Evolutionary conservation across 2,113 vertebrate genomes (phyloP), one percentile per base, ranked within the genome.

Genomic region (Burhinus bistriatus): DNA sequence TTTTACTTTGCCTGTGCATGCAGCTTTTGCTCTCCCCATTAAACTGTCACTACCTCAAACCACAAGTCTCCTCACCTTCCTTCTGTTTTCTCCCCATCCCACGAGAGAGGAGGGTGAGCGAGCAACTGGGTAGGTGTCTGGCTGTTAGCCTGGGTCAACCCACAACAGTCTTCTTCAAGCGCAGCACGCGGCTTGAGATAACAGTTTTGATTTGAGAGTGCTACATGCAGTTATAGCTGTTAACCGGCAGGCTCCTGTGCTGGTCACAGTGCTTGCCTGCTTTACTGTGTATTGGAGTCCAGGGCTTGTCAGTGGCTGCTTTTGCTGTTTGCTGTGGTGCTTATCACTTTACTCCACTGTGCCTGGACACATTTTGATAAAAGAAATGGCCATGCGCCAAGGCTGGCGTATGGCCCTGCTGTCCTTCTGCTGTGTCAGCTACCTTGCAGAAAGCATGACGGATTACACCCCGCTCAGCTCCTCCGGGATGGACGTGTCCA

Each of bases 31-130:
- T 91, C 9, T 51, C 49, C 49, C 49, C 49, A 13, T 51, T 51
- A 51, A 51, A 25, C 12, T 72, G 36, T 11, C 27, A 11, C 29
- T 36, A 57, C 21, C 57, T 71, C 26, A 91, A 80, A 62, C 19
- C 15, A 49, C 23, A 89, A 62, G 36, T 21, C 30, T 82, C 25
- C 29, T 70, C 27, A 62, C 12, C 15, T 58, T 73, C 22, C 34
- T 85, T 90, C 36, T 54, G 34, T 55, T 89, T 83, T 64, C 38
- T 68, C 21, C 36, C 12, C 27, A 52, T 26, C 21, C 20, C 38
- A 27, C 1, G 0, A 70, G 14, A 29, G 5, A 91, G 7, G 4
- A 5, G 51, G 79, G 25, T 5, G 14, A 68, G 12, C 0, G 0
- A 86, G 52, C 38, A 72, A 9, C 26, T 34, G 23, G 29, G 34